Evolutionary conservation across 2,797 vertebrate species (phyloP), one percentile per base, ranked within the genome.

Genomic region (Sebastes hopkinsi): DNA sequence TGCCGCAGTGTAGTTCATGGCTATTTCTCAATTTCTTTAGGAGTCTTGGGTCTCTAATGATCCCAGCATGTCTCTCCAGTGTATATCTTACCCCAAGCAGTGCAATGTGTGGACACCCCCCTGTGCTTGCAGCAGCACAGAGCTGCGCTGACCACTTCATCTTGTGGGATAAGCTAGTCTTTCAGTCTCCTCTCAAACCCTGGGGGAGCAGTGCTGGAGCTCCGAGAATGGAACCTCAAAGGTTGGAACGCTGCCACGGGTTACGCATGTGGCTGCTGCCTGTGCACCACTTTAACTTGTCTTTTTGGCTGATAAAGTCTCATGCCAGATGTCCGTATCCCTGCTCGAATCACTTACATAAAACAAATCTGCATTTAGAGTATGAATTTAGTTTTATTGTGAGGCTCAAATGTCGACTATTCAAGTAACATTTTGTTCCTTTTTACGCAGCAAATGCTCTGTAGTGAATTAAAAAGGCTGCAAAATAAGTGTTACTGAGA

Each of bases 121-220:
- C 86, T 79, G 86, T 80, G 88, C 82, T 70, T 55, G 85, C 80
- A 80, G 89, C 80, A 80, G 71, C 73, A 65, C 86, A 86, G 87
- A 83, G 83, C 85, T 68, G 32, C 77, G 66, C 87, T 93, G 92
- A 94, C 92, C 92, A 81, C 94, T 94, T 94, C 90, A 94, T 94
- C 92, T 92, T 88, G 79, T 79, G 79, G 87, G 92, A 92, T 89
- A 90, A 90, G 88, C 88, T 79, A 64, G 61, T 77, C 90, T 92
- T 88, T 93, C 83, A 89, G 88, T 60, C 84, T 87, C 79, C 74
- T 78, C 77, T 68, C 61, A 72, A 56, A 79, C 86, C 80, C 73
- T 16, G 56, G 72, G 86, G 90, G 56, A 78, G 78, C 67, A 12
- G 77, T 8, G 70, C 77, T 69, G 81, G 62, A 85, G 77, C 87